Evolutionary conservation across 2,888 invertebrate genomes (phyloP).

Genomic region (Mythimna impura): DNA sequence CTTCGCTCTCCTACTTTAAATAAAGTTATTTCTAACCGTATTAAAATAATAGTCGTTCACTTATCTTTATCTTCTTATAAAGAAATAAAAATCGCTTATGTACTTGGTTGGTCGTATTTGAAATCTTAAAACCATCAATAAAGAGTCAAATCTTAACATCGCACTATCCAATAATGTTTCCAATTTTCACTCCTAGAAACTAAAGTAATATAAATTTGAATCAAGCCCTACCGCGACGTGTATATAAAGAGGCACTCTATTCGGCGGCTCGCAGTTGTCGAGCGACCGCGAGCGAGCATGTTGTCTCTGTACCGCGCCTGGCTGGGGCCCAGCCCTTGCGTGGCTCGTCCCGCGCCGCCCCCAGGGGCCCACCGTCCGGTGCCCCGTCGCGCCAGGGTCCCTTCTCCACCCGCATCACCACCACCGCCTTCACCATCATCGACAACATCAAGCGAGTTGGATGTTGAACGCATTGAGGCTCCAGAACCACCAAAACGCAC

Average conservation of each 20-base stretch:
- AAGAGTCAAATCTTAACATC: constrained; percentile 14
- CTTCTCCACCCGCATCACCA: constrained; percentile 79
- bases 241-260: constrained; percentile 72
- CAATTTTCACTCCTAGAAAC: constrained; percentile 23
- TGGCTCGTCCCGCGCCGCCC: constrained; percentile 85
- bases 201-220: constrained; percentile 33
- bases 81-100: not conserved
- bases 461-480: constrained; percentile 84
- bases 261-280: constrained; percentile 71
- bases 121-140: not conserved
- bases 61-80: not conserved
- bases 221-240: constrained; percentile 52
- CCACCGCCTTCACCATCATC: constrained; percentile 84
- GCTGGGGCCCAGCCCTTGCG: constrained; percentile 87
- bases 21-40: not conserved
- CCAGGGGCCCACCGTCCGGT: constrained; percentile 87
- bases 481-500: constrained; percentile 72
- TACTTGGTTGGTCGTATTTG: not conserved
- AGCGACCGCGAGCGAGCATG: constrained; percentile 76
- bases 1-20: not conserved
- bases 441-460: constrained; percentile 85
- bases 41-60: not conserved
- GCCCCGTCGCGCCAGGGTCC: constrained; percentile 80
- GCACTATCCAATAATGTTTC: not conserved
- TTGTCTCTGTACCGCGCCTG: constrained; percentile 89